Evolutionary conservation across 2,797 vertebrate genomes (phyloP), one percentile per base, ranked within the genome.

Genomic region (Spea hammondii): DNA sequence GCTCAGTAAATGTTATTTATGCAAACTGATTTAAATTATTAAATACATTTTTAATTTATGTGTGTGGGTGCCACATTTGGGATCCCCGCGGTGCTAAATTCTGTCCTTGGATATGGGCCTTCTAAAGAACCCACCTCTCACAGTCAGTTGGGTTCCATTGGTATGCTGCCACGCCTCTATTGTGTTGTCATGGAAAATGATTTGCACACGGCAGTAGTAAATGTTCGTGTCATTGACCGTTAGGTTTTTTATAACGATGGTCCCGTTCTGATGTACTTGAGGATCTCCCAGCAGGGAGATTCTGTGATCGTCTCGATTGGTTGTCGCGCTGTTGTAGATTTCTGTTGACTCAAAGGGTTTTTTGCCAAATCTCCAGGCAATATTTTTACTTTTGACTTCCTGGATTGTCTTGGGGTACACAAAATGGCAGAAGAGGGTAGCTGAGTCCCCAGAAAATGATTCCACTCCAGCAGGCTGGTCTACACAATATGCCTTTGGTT

Each of bases 131-230:
- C 11, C 51, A 75, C 73, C 73, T 75, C 50, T 67, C 44, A 75
- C 64, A 10, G 32, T 75, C 32, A 75, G 32, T 0, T 2, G 53
- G 17, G 62, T 75, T 8, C 73, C 73, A 0, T 47, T 4, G 46
- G 4, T 0, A 9, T 13, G 54, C n/a, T 75, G 73, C 11, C 8
- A 75, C 49, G 14, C 0, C 7, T n/a, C 6, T 5, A 3, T 9
- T 13, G 17, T 13, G 14, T 5, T 9, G 46, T 53, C 49, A 7
- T 13, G 7, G 17, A 44, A 9, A 5, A 4, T 54, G 4, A 75
- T 3, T 9, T 12, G 8, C 6, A 75, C 49, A n/a, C 73, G 73
- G n/a, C 73, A 75, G 51, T 64, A 75, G 51, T 53, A 75, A 4
- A 6, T 54, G 11, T n/a, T 55, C 13, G 8, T 44, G 10, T 75